phyloP scores from a whole-genome alignment of 2,113 vertebrate genomes.

The Connochaetes taurinus region DNA sequence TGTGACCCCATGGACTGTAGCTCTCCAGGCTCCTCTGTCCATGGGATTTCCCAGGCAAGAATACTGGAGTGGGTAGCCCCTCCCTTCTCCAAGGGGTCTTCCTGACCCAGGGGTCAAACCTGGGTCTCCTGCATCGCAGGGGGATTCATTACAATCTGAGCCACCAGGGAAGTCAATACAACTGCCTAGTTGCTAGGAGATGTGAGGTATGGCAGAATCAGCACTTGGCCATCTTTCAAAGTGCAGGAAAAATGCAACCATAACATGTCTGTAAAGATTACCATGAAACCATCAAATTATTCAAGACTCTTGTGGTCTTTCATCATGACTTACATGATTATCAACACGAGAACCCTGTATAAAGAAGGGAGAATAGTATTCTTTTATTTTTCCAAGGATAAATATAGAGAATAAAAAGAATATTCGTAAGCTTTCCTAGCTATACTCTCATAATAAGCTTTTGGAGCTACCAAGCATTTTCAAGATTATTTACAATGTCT shows the following conservation, averaged over 20 bases:
- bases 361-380: background rate
- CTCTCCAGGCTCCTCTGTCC: background rate
- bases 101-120: background rate
- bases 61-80: background rate
- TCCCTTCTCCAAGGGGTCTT: background rate
- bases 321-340: background rate
- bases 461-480: background rate
- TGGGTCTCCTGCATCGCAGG: background rate
- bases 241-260: conserved; percentile 2
- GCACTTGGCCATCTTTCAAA: background rate
- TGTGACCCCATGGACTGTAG: background rate
- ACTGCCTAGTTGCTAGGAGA: background rate
- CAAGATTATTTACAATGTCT: background rate
- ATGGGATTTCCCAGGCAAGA: background rate
- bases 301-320: conserved; percentile 38
- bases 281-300: conserved; percentile 57
- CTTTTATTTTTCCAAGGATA: background rate
- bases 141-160: background rate
- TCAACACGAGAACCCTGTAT: background rate
- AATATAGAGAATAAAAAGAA: background rate
- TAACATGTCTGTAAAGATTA: conserved; percentile 30
- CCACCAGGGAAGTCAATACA: background rate
- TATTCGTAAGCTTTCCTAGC: background rate
- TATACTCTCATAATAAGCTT: background rate
- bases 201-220: background rate